Conservation (phyloP, 2,797 vertebrate genomes). For the Orestias chungarensis region DNA sequence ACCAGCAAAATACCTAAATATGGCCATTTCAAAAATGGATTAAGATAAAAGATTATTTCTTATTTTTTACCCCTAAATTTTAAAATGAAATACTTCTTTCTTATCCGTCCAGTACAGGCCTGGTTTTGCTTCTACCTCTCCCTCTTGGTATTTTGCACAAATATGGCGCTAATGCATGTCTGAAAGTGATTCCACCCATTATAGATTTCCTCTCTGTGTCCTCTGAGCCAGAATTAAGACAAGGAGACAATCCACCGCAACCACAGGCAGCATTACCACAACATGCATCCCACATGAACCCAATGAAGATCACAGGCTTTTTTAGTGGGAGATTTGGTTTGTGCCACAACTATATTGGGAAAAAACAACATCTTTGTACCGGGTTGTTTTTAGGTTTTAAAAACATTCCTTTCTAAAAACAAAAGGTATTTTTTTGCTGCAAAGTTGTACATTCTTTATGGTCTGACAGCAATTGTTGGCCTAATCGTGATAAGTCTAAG, state of each 20-base stretch:
- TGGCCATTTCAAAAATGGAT: background rate
- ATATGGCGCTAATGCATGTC: constrained; percentile 20
- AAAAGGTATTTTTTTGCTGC: no score
- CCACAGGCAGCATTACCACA: constrained; percentile 28
- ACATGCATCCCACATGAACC: background rate
- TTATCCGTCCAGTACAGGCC: background rate
- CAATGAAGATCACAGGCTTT: background rate
- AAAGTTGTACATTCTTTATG: background rate
- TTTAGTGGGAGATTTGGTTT: constrained; percentile 13
- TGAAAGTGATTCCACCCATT: constrained; percentile 52
- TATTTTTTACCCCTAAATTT: background rate
- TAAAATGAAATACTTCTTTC: background rate
- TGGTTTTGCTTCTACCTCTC: constrained; percentile 7
- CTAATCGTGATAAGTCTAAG: background rate
- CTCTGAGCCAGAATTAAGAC: constrained; percentile 50
- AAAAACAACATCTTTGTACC: background rate
- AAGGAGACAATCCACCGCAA: constrained; percentile 46
- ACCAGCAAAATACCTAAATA: background rate
- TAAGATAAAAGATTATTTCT: background rate
- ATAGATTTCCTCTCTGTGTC: constrained; percentile 45
- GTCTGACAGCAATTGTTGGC: background rate
- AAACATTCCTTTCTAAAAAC: background rate
- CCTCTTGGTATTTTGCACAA: constrained; percentile 1
- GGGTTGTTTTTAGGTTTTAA: background rate
- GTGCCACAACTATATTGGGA: background rate